These are phyloP conservation scores for Hyphantria cunea DNA, from an alignment of 1,140 invertebrate species.

Conservation along the genomic window DNA sequence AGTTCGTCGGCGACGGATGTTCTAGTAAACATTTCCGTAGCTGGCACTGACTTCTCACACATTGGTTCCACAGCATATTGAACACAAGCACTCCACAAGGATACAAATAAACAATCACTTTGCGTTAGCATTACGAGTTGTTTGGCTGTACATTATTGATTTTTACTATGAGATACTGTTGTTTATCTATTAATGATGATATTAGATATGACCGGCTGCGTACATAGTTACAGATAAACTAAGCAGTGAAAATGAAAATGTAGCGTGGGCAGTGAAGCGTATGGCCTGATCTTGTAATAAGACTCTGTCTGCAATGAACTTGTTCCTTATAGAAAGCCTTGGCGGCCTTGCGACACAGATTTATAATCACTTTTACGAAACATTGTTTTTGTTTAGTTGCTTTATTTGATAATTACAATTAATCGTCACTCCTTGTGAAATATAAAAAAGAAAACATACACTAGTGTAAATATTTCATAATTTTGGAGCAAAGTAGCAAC, in stretches of 20 bases:
- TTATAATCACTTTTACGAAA: slow-evolving; percentile 18
- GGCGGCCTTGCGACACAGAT: slow-evolving; percentile 36
- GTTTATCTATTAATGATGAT: slow-evolving; percentile 12
- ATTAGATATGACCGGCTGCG: slow-evolving; percentile 29
- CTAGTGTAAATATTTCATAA: no score
- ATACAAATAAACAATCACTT: slow-evolving; percentile 28
- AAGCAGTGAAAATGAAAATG: slow-evolving; percentile 40
- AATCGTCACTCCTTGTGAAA: no score
- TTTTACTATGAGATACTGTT: slow-evolving; percentile 21
- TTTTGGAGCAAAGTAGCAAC: no score
- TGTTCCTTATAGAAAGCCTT: slow-evolving; percentile 32
- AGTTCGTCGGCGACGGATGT: slow-evolving; percentile 42
- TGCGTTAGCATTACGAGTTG: slow-evolving; percentile 14
- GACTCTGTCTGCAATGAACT: slow-evolving; percentile 32
- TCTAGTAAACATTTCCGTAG: slow-evolving; percentile 45
- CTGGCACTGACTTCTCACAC: slow-evolving; percentile 34
- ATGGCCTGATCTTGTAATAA: slow-evolving; percentile 33
- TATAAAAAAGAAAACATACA: no score
- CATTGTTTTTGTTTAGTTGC: background rate
- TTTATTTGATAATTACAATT: no score
- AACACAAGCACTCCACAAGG: slow-evolving; percentile 10
- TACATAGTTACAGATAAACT: slow-evolving; percentile 35
- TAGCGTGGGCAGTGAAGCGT: slow-evolving; percentile 40
- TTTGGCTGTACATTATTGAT: slow-evolving; percentile 8
- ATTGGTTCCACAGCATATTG: slow-evolving; percentile 35